Percentiles rank a stretch among this genome's conserved stretches.
phyloP scores from a whole-genome alignment of 2,113 vertebrate genomes.

The Jaculus jaculus region DNA sequence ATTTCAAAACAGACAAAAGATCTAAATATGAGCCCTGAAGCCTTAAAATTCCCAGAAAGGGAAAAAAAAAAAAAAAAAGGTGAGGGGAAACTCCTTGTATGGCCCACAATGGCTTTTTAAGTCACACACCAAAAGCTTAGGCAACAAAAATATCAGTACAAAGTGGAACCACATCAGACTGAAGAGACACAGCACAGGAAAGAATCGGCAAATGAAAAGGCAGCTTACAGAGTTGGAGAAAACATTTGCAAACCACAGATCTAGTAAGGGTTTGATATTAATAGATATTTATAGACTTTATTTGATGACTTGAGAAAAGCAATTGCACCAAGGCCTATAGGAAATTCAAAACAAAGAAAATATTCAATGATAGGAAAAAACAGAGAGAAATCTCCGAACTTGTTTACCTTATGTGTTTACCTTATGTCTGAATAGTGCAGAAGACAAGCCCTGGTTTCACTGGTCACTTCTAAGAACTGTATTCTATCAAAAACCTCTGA shows the following conservation, averaged over 20 bases:
- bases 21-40: not conserved
- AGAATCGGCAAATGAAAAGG: too few relatives aligned
- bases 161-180: too few relatives aligned
- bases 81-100: not conserved
- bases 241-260: not conserved
- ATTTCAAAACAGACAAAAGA: not conserved
- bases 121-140: not conserved
- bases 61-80: fast-evolving
- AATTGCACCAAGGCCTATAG: not conserved
- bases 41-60: not conserved
- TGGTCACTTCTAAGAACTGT: not conserved
- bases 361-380: too few relatives aligned
- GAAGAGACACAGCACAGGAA: not conserved
- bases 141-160: not conserved
- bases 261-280: too few relatives aligned
- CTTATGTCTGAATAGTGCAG: too few relatives aligned
- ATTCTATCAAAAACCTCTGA: fast-evolving
- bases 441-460: not conserved
- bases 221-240: not conserved
- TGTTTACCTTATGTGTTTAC: fast-evolving
- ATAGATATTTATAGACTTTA: not conserved
- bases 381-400: fast-evolving
- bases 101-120: not conserved
- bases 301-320: not conserved
- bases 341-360: not conserved